A percentile compares a stretch with the other conserved stretches of the same genome.
Conservation (phyloP, 2,888 invertebrate genomes). For the Laothoe populi region DNA sequence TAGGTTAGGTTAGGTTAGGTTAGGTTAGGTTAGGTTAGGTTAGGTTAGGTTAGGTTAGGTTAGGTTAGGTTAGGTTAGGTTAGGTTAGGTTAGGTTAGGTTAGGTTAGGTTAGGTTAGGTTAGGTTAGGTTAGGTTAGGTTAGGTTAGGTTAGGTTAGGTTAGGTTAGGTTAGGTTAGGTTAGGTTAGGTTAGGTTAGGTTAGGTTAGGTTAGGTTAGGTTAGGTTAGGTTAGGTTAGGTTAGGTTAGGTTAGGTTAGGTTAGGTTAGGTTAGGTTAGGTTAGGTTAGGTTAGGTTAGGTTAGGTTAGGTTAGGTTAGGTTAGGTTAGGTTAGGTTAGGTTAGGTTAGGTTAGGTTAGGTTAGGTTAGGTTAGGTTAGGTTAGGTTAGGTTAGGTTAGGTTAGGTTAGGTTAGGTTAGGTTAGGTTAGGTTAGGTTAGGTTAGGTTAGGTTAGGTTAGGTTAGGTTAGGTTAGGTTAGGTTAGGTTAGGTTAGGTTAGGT, state of each 20-base stretch:
- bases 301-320: constrained; percentile 34
- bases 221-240: constrained; percentile 27
- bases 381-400: constrained; percentile 30
- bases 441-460: constrained; percentile 30
- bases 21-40: constrained; percentile 35
- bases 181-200: constrained; percentile 28
- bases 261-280: constrained; percentile 35
- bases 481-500: constrained; percentile 29
- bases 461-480: constrained; percentile 30
- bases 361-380: constrained; percentile 28
- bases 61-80: constrained; percentile 38
- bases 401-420: constrained; percentile 30
- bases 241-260: constrained; percentile 32
- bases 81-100: constrained; percentile 37
- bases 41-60: constrained; percentile 38
- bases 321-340: constrained; percentile 31
- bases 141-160: constrained; percentile 36
- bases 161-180: constrained; percentile 28
- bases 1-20: constrained; percentile 38
- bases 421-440: constrained; percentile 29
- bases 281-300: constrained; percentile 38
- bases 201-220: constrained; percentile 29
- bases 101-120: constrained; percentile 39
- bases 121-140: constrained; percentile 39
- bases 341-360: constrained; percentile 32